A percentile compares a stretch with the other conserved stretches of the same genome.
Evolutionary conservation across 2,113 vertebrate species (phyloP).

Genomic region (Rhinopomastus cyanomelas): DNA sequence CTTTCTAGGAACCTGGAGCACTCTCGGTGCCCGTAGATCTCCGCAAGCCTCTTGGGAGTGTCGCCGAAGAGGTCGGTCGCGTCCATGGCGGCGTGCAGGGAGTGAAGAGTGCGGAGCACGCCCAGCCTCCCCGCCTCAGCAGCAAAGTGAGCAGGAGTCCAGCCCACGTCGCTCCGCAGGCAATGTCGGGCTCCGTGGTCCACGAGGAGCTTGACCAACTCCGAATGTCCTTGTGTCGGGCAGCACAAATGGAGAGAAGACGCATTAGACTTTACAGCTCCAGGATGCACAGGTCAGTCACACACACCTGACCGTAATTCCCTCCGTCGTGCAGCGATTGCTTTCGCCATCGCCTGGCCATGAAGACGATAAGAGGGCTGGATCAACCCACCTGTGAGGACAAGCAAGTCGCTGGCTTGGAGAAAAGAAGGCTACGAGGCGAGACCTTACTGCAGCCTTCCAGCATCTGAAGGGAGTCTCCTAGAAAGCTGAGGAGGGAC

Average conservation of each 20-base stretch:
- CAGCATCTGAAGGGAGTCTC: too few relatives aligned
- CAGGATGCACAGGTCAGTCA: not conserved
- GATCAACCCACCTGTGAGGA: too few relatives aligned
- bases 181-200: conserved; percentile 81
- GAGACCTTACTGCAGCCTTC: too few relatives aligned
- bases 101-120: conserved; percentile 81
- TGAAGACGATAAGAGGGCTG: too few relatives aligned
- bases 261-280: not conserved
- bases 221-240: conserved; percentile 74
- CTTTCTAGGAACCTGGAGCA: conserved; percentile 84
- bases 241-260: not conserved
- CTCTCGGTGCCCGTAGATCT: conserved; percentile 87
- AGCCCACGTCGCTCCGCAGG: conserved; percentile 82
- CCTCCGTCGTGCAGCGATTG: fast-evolving
- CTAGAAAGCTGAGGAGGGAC: too few relatives aligned
- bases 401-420: too few relatives aligned
- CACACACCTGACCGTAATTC: not conserved
- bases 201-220: conserved; percentile 78
- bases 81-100: conserved; percentile 80
- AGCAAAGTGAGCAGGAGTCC: conserved; percentile 88
- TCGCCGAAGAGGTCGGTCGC: conserved; percentile 83
- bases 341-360: not conserved
- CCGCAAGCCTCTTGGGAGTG: conserved; percentile 81
- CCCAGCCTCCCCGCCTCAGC: conserved; percentile 82
- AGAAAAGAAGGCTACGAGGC: too few relatives aligned